Evolutionary conservation across 30 jellyfish, hydroid and myxozoan species (phyloP).

Genomic region (Pelagia noctiluca): DNA sequence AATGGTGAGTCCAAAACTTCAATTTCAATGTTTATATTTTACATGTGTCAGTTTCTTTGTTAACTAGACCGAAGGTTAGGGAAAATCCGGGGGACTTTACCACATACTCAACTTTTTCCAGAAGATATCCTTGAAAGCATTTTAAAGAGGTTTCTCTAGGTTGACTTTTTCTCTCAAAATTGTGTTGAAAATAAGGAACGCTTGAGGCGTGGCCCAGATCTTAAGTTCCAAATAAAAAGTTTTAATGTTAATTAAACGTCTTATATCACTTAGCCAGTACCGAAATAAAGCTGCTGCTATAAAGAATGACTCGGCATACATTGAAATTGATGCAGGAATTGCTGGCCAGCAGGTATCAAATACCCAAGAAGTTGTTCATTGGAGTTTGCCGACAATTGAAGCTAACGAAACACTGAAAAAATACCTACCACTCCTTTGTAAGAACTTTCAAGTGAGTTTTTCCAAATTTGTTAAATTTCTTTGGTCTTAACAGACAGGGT

Average conservation of each 20-base stretch:
- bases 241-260: background rate
- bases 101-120: background rate
- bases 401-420: slow-evolving; percentile 11
- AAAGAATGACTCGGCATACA: slow-evolving; percentile 6
- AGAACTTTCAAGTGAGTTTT: slow-evolving; percentile 49
- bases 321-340: background rate
- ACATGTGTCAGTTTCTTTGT: too few species aligned
- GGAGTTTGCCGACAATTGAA: slow-evolving; percentile 33
- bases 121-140: too few species aligned
- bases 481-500: too few species aligned
- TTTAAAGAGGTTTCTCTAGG: too few species aligned
- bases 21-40: too few species aligned
- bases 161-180: too few species aligned
- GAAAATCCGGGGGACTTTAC: background rate
- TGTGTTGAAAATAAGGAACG: background rate
- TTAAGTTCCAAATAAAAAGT: background rate
- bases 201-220: background rate
- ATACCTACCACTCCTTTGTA: slow-evolving; percentile 33
- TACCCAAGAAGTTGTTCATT: slow-evolving; percentile 34
- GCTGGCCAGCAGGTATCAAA: background rate
- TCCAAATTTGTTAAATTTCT: too few species aligned
- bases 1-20: slow-evolving; percentile 69
- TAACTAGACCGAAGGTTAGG: background rate
- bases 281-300: slow-evolving; percentile 17
- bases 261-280: slow-evolving; percentile 56